Percentiles rank a stretch among this genome's conserved stretches.
These are phyloP conservation scores for Sylvia borin DNA, from an alignment of 2,797 vertebrate genomes.

Conservation along the genomic window DNA sequence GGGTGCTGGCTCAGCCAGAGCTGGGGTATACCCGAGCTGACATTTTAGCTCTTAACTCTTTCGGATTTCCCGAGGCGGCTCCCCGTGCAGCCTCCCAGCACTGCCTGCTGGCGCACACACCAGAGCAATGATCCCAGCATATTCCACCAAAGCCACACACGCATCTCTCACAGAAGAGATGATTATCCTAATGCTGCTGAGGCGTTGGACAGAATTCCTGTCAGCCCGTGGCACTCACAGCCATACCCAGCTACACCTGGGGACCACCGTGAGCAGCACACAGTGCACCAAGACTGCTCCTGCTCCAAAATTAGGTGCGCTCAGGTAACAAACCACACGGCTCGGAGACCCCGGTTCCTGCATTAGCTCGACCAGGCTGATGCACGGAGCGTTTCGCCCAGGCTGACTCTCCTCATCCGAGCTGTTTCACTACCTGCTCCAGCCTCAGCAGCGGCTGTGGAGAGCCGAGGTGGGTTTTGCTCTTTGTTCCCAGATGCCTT, in stretches of 20 bases:
- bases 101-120: neutral
- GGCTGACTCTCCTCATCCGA: neutral
- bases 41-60: constrained; percentile 23
- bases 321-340: neutral
- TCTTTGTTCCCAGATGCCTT: constrained; percentile 12
- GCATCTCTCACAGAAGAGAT: neutral
- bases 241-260: neutral
- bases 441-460: neutral
- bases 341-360: neutral
- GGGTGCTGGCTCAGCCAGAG: neutral
- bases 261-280: fast-evolving
- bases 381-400: neutral
- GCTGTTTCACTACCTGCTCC: neutral
- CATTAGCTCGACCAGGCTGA: neutral
- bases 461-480: neutral
- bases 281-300: fast-evolving
- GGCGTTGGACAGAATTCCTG: neutral
- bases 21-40: neutral
- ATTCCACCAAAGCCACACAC: constrained; percentile 25
- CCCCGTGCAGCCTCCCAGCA: neutral
- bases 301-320: neutral
- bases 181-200: neutral
- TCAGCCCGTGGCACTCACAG: fast-evolving
- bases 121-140: neutral
- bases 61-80: neutral